A percentile compares a stretch with the other conserved stretches of the same genome.
Conservation (phyloP, 1,140 invertebrate genomes). For the Drosophila sproati region DNA sequence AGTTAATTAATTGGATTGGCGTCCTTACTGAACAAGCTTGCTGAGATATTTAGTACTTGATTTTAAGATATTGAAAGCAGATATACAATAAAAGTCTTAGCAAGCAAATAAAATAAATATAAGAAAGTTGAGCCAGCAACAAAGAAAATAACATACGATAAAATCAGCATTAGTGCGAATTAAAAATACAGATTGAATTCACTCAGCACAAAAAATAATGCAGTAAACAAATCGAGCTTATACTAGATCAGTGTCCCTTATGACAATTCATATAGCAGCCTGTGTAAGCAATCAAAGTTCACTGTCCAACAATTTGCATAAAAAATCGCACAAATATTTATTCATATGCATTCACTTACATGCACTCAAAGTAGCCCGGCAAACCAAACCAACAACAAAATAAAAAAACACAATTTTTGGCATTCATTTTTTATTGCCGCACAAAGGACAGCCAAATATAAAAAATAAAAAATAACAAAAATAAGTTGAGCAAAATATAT, state of each 20-base stretch:
- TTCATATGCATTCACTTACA: slow-evolving; percentile 67
- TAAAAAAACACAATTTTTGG: slow-evolving; percentile 23
- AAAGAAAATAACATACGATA: too few relatives aligned
- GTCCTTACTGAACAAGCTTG: slow-evolving; percentile 4
- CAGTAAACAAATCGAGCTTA: background rate
- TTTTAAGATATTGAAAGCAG: slow-evolving; percentile 26
- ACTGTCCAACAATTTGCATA: slow-evolving; percentile 41
- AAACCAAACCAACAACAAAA: slow-evolving; percentile 28
- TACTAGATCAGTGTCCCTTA: background rate
- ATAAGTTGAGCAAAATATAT: slow-evolving; percentile 27
- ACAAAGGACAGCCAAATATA: slow-evolving; percentile 13
- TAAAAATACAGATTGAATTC: too few relatives aligned
- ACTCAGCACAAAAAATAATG: too few relatives aligned
- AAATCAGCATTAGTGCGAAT: background rate
- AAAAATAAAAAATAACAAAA: slow-evolving; percentile 1
- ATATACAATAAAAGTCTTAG: background rate
- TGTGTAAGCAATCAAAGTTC: slow-evolving; percentile 13
- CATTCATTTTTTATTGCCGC: slow-evolving; percentile 62
- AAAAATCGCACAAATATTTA: slow-evolving; percentile 60
- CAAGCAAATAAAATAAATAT: too few relatives aligned
- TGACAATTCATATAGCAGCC: slow-evolving; percentile 7
- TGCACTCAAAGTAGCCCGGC: slow-evolving; percentile 48
- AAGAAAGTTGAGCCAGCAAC: too few relatives aligned
- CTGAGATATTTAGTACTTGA: slow-evolving; percentile 54
- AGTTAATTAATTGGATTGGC: slow-evolving; percentile 63